phyloP scores from a whole-genome alignment of 2,888 invertebrate genomes.

The Anthrax anthrax region DNA sequence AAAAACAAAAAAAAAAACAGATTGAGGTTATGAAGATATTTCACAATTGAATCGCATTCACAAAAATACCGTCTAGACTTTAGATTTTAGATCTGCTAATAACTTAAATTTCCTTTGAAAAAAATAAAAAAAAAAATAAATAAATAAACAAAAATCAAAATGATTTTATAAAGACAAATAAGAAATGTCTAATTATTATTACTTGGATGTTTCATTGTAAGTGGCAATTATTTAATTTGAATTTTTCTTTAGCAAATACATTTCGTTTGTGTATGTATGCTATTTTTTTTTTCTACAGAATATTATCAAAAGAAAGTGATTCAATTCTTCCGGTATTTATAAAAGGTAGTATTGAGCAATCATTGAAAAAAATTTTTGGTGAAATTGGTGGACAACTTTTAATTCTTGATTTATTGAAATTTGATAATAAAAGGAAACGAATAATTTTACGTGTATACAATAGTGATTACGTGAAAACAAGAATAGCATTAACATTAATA shows the following conservation, averaged over 20 bases:
- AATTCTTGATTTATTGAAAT: slow-evolving; percentile 43
- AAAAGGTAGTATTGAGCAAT: slow-evolving; percentile 41
- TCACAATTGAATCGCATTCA: too few species aligned
- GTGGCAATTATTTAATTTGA: too few species aligned
- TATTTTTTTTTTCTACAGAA: slow-evolving; percentile 3
- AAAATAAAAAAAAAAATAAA: too few species aligned
- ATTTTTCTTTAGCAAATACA: neutral
- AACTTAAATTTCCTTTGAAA: too few species aligned
- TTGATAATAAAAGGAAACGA: slow-evolving; percentile 32
- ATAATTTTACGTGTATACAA: slow-evolving; percentile 42
- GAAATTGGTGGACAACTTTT: slow-evolving; percentile 38
- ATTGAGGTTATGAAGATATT: too few species aligned
- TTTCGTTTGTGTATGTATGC: neutral
- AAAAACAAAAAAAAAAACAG: too few species aligned
- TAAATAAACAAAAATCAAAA: too few species aligned
- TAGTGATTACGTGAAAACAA: slow-evolving; percentile 40
- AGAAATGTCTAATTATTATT: slow-evolving; percentile 36
- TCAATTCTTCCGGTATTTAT: slow-evolving; percentile 32
- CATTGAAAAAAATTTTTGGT: slow-evolving; percentile 41
- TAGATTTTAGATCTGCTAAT: too few species aligned
- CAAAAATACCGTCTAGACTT: too few species aligned
- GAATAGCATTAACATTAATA: slow-evolving; percentile 43
- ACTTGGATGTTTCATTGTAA: slow-evolving; percentile 43
- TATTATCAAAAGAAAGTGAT: slow-evolving; percentile 2
- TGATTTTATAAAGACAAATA: too few species aligned